phyloP scores from a whole-genome alignment of 2,888 invertebrate genomes.

The Spisula solida region DNA sequence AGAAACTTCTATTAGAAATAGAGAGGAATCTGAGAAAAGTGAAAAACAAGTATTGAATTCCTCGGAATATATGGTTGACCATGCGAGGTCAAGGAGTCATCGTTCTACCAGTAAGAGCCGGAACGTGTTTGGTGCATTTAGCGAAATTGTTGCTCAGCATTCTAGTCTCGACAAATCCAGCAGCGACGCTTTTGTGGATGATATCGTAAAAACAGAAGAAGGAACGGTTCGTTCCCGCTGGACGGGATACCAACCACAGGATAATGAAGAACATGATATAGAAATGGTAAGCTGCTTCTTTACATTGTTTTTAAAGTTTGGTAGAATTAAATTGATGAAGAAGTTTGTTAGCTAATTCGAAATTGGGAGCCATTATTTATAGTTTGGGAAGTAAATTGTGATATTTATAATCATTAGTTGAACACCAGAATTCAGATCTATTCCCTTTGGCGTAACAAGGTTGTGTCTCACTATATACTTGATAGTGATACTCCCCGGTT shows the following conservation, averaged over 20 bases:
- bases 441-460: too few species aligned
- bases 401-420: too few species aligned
- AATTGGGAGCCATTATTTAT: too few species aligned
- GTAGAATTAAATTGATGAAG: too few species aligned
- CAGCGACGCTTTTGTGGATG: not conserved
- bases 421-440: too few species aligned
- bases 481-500: too few species aligned
- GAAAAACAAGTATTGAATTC: slow-evolving; percentile 18
- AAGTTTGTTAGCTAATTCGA: too few species aligned
- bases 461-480: too few species aligned
- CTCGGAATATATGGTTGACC: not conserved
- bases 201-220: not conserved
- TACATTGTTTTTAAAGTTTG: not conserved
- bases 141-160: slow-evolving; percentile 63
- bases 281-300: slow-evolving; percentile 46
- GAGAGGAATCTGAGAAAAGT: slow-evolving; percentile 7
- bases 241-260: slow-evolving; percentile 45
- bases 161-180: slow-evolving; percentile 22
- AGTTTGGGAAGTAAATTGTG: too few species aligned
- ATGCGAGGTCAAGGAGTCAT: not conserved
- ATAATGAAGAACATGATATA: slow-evolving; percentile 49
- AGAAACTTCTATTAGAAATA: not conserved
- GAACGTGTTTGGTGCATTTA: slow-evolving; percentile 71
- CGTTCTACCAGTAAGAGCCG: slow-evolving; percentile 12
- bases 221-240: slow-evolving; percentile 26